Base-by-base conservation (phyloP, 2,113 vertebrate species). In the Notothenia coriiceps region DNA sequence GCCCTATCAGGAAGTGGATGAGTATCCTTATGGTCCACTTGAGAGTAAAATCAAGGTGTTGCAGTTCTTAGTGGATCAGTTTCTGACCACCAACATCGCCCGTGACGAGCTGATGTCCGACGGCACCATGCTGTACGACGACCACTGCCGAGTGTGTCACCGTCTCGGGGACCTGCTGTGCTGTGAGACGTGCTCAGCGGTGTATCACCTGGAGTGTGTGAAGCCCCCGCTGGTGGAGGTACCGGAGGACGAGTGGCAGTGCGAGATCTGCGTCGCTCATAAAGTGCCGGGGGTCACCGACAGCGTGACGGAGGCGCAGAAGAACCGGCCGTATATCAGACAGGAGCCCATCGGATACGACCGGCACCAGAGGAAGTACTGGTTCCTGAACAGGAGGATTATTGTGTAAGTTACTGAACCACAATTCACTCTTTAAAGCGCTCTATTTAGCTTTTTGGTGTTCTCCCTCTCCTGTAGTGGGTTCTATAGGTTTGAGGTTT, bases 201-300 rank as follows among this genome's bases (percentile, higher is more conserved):
- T 99, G 3, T 99, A 99, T 93, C 98, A 99, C 87, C 94, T 99
- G 89, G 98, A 99, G 92, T 99, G 98, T 0, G 98, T 99, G 86
- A 98, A 98, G 14, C 98, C 98, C 0, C 98, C 98, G 2, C 95
- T 99, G 49, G 95, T 96, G 87, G 97, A 96, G 83, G 98, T 99
- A 14, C 98, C 98, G 0, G 98, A 99, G 93, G 98, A 99, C 1
- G 98, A 99, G 77, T 99, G 98, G 98, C 98, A 98, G 96, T 99
- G 98, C 33, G 98, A 99, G 92, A 96, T 99, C 25, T 99, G 98
- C 3, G 98, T 98, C 73, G 97, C 98, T 1, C 98, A 99, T 79
- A 96, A 98, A 91, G 97, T 99, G 90, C 95, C 97, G 2, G 98
- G 98, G 0, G 98, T 99, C 70, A 98, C 96, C n/a, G 97, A 99